Conservation (phyloP, 2,888 invertebrate species). For the Phaonia tiefii region DNA sequence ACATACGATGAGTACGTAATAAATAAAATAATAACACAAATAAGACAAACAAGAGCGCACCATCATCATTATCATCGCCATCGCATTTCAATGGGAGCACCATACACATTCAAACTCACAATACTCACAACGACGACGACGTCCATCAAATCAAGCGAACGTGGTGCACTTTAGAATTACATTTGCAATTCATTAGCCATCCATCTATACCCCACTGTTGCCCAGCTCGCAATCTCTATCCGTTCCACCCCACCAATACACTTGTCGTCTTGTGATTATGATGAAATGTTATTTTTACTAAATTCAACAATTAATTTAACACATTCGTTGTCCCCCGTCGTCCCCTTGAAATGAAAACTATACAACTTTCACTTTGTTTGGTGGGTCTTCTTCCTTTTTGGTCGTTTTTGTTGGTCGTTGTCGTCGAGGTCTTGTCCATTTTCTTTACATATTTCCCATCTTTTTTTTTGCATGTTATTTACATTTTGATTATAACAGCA, state of each 20-base stretch:
- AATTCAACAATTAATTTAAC: slow-evolving; percentile 41
- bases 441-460: slow-evolving; percentile 31
- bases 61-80: too few relatives aligned
- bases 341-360: neutral
- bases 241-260: neutral
- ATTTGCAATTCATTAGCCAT: slow-evolving; percentile 45
- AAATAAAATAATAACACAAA: too few relatives aligned
- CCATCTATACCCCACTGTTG: slow-evolving; percentile 1
- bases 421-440: neutral
- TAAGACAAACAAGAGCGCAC: too few relatives aligned
- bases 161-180: slow-evolving; percentile 20
- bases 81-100: too few relatives aligned
- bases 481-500: neutral
- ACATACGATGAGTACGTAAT: too few relatives aligned
- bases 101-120: neutral
- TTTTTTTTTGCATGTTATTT: slow-evolving; percentile 48
- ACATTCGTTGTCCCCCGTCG: slow-evolving; percentile 5
- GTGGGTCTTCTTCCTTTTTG: slow-evolving; percentile 44
- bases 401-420: neutral
- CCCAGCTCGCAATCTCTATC: too few relatives aligned
- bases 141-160: neutral
- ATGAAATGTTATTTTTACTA: slow-evolving; percentile 41
- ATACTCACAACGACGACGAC: neutral
- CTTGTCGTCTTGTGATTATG: slow-evolving; percentile 43
- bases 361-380: slow-evolving; percentile 63